A percentile compares a stretch with the other conserved stretches of the same genome.
Conservation (phyloP, 1,140 invertebrate species). For the Cotesia chilonis region DNA sequence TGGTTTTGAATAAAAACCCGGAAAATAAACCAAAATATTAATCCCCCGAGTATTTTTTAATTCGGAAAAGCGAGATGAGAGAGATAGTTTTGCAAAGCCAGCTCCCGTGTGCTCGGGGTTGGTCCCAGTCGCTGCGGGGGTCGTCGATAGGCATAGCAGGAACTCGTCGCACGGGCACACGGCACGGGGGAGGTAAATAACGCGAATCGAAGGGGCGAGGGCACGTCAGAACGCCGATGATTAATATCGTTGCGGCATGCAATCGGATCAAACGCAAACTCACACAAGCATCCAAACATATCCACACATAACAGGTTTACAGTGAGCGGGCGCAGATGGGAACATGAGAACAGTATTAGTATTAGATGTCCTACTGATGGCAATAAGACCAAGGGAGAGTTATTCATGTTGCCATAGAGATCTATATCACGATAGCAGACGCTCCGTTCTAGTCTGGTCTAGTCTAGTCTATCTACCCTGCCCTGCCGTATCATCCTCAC, state of each 20-base stretch:
- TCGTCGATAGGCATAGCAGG: conserved; percentile 30
- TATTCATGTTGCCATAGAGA: conserved; percentile 10
- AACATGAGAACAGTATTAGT: conserved; percentile 15
- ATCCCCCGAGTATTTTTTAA: conserved; percentile 2
- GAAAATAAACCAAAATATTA: too few relatives aligned
- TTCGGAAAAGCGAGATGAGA: neutral
- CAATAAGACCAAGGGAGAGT: conserved; percentile 24
- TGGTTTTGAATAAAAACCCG: too few relatives aligned
- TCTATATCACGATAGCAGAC: too few relatives aligned
- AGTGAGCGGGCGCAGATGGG: neutral
- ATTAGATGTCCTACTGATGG: conserved; percentile 23
- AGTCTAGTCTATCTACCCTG: too few relatives aligned
- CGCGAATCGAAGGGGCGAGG: conserved; percentile 55
- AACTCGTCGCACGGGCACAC: conserved; percentile 25
- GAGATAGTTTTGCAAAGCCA: neutral
- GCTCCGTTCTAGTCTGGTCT: too few relatives aligned
- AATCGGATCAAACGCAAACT: conserved; percentile 56
- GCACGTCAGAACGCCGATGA: conserved; percentile 58
- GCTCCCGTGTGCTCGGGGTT: neutral
- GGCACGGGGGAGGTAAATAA: conserved; percentile 54
- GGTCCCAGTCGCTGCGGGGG: conserved; percentile 18
- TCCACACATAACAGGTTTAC: neutral
- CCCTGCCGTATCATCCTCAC: too few relatives aligned
- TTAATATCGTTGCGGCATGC: conserved; percentile 63
- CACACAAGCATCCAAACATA: conserved; percentile 7